phyloP scores from a whole-genome alignment of 2,113 vertebrate genomes.

The Oncorhynchus tshawytscha region DNA sequence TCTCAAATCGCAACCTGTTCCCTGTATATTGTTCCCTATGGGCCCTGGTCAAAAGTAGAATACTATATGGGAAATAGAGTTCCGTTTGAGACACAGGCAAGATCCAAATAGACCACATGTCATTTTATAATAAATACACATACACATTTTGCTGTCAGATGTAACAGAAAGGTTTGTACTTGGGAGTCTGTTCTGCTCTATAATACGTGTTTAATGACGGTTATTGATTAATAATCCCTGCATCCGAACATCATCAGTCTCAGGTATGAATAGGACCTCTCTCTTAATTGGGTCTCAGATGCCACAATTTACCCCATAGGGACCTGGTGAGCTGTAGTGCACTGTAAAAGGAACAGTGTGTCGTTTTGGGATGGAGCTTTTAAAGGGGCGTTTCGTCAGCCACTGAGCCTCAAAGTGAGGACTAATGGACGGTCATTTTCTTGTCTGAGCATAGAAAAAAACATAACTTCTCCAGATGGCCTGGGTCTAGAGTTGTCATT shows the following conservation, averaged over 20 bases:
- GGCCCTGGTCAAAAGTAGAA: too few species aligned
- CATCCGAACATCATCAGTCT: constrained; percentile 62
- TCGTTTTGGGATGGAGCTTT: neutral
- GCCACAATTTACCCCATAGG: too few species aligned
- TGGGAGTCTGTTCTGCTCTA: constrained; percentile 49
- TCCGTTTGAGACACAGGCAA: too few species aligned
- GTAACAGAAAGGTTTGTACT: constrained; percentile 48
- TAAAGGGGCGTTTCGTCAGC: constrained; percentile 66
- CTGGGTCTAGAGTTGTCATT: constrained; percentile 38
- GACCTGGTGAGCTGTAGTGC: too few species aligned
- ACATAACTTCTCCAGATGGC: constrained; percentile 29
- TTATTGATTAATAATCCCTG: constrained; percentile 76
- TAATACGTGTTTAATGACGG: constrained; percentile 71
- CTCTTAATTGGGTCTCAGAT: neutral
- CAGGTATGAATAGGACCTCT: constrained; percentile 68
- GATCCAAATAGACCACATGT: constrained; percentile 49
- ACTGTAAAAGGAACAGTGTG: too few species aligned
- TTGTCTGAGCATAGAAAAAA: constrained; percentile 54
- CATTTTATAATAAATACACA: too few species aligned
- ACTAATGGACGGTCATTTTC: constrained; percentile 76
- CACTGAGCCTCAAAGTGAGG: constrained; percentile 64
- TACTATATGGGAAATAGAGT: too few species aligned
- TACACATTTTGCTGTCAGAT: constrained; percentile 57
- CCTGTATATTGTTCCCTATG: too few species aligned
- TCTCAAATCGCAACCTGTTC: too few species aligned